Evolutionary conservation across 2,113 vertebrate species (phyloP), one percentile per base, ranked within the genome.

Genomic region (Crotalus tigris): DNA sequence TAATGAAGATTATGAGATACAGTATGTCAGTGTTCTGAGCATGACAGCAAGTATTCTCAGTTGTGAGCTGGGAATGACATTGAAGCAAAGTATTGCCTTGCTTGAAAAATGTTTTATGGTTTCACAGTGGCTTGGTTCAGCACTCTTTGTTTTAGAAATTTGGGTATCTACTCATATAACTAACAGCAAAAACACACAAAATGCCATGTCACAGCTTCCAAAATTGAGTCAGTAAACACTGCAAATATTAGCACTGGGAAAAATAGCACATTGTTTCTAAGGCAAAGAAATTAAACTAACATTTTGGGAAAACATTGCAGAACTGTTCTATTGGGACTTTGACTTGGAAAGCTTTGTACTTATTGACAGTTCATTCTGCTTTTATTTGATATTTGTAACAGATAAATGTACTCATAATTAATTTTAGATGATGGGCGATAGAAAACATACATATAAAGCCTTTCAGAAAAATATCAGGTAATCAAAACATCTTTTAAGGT

Each of bases 111-210:
- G 92, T 21, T 26, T 93, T 64, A 89, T 93, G n/a, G 24, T 9
- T 92, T 91, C 88, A 91, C 94, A 69, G 88, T 91, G 13, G 12
- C 89, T 13, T 44, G 75, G 53, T 54, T 39, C 1, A n/a, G 33
- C 17, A 44, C 33, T 81, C 33, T 33, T 44, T 90, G 87, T 93
- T 93, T 21, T 13, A 90, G 92, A 55, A 58, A 0, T 55, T 39
- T 95, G 94, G 88, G 58, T 93, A 58, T 95, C 92, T 96, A 57
- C 86, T 94, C 93, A 54, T 89, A 8, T 91, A 92, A 81, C 90
- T 93, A 95, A 95, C 94, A 93, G 89, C 92, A 93, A 87, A 26
- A 64, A 69, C 1, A 19, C 8, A 86, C 92, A 57, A 91, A 94
- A 57, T 89, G 89, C 75, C 44, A 94, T 69, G 93, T 94, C 93